Evolutionary conservation across 2,113 vertebrate species (phyloP), one percentile per base, ranked within the genome.

Genomic region (Indri indri): DNA sequence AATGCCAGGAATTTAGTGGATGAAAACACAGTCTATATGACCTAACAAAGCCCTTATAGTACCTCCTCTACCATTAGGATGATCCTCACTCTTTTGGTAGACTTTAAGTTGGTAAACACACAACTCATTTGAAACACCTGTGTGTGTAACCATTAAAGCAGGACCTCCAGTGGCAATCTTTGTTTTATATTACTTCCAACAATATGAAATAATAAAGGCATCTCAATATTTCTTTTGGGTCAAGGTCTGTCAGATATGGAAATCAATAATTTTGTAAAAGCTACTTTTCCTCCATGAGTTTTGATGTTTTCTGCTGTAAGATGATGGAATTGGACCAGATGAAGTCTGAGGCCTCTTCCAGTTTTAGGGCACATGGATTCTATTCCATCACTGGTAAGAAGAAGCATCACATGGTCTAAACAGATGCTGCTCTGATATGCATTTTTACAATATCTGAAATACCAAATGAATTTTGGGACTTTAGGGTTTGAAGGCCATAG

Each of bases 281-380:
- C 54, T 87, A 89, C 5, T 91, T 96, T 96, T 95, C 54, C 77
- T 96, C 63, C 9, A 47, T 73, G 30, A 50, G 18, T 82, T 88
- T 90, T 47, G 59, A 54, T 77, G 13, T 73, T 82, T 47, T 89
- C 27, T 20, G 34, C 61, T 88, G 2, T 47, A 90, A 74, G 27
- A 57, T 59, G 70, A 92, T 79, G 30, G 18, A 6, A 59, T 40
- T 71, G 1, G 23, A 84, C 8, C 5, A 94, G 32, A 82, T 68
- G 42, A 80, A 42, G 27, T 45, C n/a, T 34, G 68, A 70, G 32
- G 16, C 6, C 34, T 42, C n/a, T 66, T 83, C 42, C 18, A 66
- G 14, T 47, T 83, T 79, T 73, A 52, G 73, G 73, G 57, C 42
- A 61, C 16, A 63, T 68, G 18, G 0, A 79, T 70, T 90, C 81